These are phyloP conservation scores for Nyctibius grandis DNA, from an alignment of 2,797 vertebrate species.

Conservation along the genomic window DNA sequence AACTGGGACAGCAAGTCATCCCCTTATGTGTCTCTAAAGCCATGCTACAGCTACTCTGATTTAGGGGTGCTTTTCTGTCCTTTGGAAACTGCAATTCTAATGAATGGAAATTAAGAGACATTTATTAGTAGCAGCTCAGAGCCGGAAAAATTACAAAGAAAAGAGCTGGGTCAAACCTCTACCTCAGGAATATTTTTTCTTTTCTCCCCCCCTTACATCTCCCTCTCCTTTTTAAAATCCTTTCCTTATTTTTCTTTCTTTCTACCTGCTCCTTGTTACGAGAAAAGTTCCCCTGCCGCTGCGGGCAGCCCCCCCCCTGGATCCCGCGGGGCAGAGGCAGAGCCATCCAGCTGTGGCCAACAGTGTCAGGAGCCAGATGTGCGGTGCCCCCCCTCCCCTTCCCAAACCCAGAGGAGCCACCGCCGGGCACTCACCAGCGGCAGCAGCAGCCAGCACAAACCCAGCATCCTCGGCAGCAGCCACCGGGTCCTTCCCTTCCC, in stretches of 20 bases:
- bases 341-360: not conserved
- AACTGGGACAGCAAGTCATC: not conserved
- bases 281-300: not conserved
- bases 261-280: fast-evolving
- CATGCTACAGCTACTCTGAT: not conserved
- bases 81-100: not conserved
- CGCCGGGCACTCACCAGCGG: constrained; percentile 44
- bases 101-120: not conserved
- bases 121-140: not conserved
- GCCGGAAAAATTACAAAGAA: not conserved
- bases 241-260: not conserved
- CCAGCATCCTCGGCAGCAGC: constrained; percentile 35
- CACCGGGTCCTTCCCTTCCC: not conserved
- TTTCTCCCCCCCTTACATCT: not conserved
- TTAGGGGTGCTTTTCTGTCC: not conserved
- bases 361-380: not conserved
- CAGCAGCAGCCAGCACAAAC: constrained; percentile 39
- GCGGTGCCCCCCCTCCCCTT: fast-evolving
- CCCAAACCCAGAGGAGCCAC: not conserved
- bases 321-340: not conserved
- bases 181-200: not conserved
- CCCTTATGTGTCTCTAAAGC: not conserved
- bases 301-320: fast-evolving
- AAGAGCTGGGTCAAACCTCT: not conserved
- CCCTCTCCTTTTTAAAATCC: fast-evolving